Percentiles rank a stretch among this genome's conserved stretches.
These are phyloP conservation scores for Australoheros facetus DNA, from an alignment of 2,797 vertebrate species.

Conservation along the genomic window DNA sequence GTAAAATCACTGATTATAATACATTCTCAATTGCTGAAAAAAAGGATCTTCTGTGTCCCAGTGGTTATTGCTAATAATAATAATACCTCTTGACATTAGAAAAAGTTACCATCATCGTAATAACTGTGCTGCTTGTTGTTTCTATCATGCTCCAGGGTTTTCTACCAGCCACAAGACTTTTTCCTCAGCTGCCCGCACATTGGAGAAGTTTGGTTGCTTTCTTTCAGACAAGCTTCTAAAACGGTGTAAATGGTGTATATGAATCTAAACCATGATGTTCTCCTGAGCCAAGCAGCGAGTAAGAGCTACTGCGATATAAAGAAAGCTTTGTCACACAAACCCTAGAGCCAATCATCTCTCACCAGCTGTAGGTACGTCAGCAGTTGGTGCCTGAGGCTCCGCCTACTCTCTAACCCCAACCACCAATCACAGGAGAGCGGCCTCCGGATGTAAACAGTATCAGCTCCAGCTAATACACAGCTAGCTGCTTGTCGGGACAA, in stretches of 20 bases:
- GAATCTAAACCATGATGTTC: neutral
- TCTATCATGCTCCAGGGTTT: too few relatives aligned
- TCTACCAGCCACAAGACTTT: too few relatives aligned
- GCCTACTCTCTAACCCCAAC: neutral
- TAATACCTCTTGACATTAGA: too few relatives aligned
- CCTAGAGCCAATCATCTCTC: neutral
- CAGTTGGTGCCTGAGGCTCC: neutral
- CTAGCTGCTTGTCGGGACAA: neutral
- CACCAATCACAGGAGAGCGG: neutral
- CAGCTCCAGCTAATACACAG: neutral
- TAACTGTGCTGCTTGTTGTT: too few relatives aligned
- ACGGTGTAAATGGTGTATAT: neutral
- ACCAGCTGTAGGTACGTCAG: neutral
- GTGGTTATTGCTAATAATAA: too few relatives aligned
- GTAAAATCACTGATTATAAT: too few relatives aligned
- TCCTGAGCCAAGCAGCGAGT: neutral
- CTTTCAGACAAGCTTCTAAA: neutral
- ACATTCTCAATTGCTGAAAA: too few relatives aligned
- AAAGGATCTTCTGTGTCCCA: too few relatives aligned
- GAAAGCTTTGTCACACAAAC: neutral
- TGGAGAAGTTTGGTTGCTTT: neutral
- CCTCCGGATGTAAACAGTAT: slow-evolving; percentile 46
- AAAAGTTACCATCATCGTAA: too few relatives aligned
- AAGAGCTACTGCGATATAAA: neutral
- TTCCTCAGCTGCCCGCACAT: neutral